Evolutionary conservation across 2,113 vertebrate genomes (phyloP).

Genomic region (Albula goreensis): DNA sequence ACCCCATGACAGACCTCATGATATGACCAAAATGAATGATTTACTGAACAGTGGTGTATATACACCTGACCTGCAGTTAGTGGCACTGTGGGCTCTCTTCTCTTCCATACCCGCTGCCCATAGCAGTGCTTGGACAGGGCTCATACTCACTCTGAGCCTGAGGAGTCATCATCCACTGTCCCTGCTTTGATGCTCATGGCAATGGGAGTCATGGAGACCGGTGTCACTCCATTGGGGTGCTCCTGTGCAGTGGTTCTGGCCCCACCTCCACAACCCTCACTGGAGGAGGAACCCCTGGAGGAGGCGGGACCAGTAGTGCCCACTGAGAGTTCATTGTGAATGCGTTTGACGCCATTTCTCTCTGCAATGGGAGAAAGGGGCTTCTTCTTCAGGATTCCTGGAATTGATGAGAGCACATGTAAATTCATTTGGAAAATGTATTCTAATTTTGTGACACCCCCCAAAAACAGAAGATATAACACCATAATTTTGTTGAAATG

Average conservation of each 20-base stretch:
- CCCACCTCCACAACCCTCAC: slow-evolving; percentile 61
- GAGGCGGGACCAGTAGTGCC: slow-evolving; percentile 60
- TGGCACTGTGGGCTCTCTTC: not conserved
- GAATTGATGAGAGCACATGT: not conserved
- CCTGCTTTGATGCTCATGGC: slow-evolving; percentile 83
- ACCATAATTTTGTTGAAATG: not conserved
- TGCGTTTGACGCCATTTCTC: slow-evolving; percentile 72
- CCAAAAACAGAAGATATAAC: not conserved
- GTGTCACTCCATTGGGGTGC: slow-evolving; percentile 75
- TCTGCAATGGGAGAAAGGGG: slow-evolving; percentile 82
- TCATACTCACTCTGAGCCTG: slow-evolving; percentile 89
- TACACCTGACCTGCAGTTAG: not conserved
- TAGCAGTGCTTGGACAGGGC: not conserved
- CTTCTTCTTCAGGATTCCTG: slow-evolving; percentile 88
- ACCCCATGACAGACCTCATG: no score
- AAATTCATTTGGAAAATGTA: not conserved
- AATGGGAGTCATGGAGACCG: slow-evolving; percentile 72
- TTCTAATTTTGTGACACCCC: not conserved
- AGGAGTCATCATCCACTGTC: slow-evolving; percentile 86
- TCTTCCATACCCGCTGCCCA: not conserved
- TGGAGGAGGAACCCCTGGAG: slow-evolving; percentile 72
- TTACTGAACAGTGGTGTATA: not conserved
- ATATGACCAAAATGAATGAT: not conserved
- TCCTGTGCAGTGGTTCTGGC: slow-evolving; percentile 69
- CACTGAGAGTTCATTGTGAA: slow-evolving; percentile 70